Evolutionary conservation across 2,888 invertebrate genomes (phyloP), one percentile per base, ranked within the genome.

Genomic region (Pocota personata): DNA sequence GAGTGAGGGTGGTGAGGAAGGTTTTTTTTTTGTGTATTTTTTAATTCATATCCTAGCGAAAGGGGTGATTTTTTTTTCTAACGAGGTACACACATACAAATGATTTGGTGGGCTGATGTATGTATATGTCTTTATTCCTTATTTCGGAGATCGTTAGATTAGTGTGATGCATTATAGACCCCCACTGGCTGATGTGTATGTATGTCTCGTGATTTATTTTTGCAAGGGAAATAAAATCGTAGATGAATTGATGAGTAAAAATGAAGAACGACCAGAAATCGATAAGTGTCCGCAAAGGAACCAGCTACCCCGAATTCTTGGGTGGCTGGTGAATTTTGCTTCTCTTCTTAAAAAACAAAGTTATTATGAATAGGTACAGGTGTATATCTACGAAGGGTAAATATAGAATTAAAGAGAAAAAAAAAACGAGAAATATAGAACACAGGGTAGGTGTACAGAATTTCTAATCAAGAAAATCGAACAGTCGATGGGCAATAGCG

Each of bases 21-120:
- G 60, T 52, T 52, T 60, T 43, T 58, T 48, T 4, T 60, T 16
- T 27, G 10, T 69, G 58, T 71, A 58, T 43, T 71, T 77, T 82
- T 71, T 82, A 82, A 82, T 82, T 77, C 78, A 71, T 78, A 64
- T 77, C 14, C 35, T 43, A 40, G 12, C 57, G 57, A 77, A 82
- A 78, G 64, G 82, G 82, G 77, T 78, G 78, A 72, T 64, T 67
- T 75, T 60, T 62, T 73, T 55, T 35, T 35, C n/a, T n/a, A 27
- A 50, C 24, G 19, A 52, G 27, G 14, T 7, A 55, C 12, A 60
- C 58, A 57, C 30, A 62, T 7, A 24, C 21, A 27, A 12, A 40
- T 16, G 27, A 50, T 10, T 62, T 7, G 48, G 7, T 30, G 1
- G 43, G 27, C 43, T 48, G 21, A 2, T 62, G 37, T 19, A 27